phyloP scores from a whole-genome alignment of 2,113 vertebrate genomes.

The Chaetodon auriga region DNA sequence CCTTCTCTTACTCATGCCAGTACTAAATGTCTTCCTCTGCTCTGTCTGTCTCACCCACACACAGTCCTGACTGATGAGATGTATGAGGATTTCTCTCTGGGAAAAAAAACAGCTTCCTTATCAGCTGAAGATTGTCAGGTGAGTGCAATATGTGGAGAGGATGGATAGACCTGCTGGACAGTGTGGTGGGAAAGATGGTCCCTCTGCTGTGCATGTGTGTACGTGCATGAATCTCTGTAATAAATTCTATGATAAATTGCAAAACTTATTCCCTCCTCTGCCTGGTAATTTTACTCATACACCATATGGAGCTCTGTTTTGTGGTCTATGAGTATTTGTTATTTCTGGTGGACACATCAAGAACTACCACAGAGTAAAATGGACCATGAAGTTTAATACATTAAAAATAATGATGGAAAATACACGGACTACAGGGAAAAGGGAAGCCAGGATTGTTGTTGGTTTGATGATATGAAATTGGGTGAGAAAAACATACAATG shows the following conservation, averaged over 20 bases:
- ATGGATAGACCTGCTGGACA: conserved; percentile 43
- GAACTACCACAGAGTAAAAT: not conserved
- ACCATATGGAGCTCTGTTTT: not conserved
- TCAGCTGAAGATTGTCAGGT: conserved; percentile 53
- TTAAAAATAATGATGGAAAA: not conserved
- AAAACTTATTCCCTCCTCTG: conserved; percentile 16
- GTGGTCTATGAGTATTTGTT: not conserved
- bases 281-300: not conserved
- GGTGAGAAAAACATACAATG: not conserved
- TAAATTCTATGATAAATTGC: conserved; percentile 1
- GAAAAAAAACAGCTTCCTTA: conserved; percentile 66
- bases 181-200: conserved; percentile 17
- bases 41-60: conserved; percentile 22
- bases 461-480: not conserved
- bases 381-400: not conserved
- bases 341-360: not conserved
- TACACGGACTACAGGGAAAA: not conserved
- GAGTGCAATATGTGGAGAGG: conserved; percentile 35
- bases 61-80: conserved; percentile 61
- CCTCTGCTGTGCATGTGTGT: conserved; percentile 5
- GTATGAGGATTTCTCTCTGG: conserved; percentile 45
- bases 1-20: not conserved
- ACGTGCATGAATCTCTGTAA: not conserved
- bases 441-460: not conserved
- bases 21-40: not conserved